A percentile compares a stretch with the other conserved stretches of the same genome.
Evolutionary conservation across 2,888 invertebrate genomes (phyloP).

Genomic region (Lasioglossum figueresi): DNA sequence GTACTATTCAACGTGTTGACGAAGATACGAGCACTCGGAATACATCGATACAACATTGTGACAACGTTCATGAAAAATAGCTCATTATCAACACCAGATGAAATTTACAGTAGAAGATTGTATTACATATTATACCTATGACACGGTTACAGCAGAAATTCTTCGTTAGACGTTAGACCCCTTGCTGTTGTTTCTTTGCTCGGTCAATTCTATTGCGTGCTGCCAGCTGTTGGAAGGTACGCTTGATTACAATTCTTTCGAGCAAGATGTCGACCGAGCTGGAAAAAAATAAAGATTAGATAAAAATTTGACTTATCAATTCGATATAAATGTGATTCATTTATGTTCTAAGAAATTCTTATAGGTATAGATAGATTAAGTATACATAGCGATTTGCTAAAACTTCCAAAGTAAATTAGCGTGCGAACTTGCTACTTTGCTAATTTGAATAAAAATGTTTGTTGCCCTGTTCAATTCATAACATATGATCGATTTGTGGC

Average conservation of each 20-base stretch:
- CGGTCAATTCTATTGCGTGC: constrained; percentile 37
- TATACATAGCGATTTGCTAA: no score
- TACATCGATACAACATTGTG: constrained; percentile 53
- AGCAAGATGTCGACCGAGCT: constrained; percentile 15
- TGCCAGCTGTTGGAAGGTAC: constrained; percentile 56
- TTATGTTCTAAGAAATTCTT: background rate
- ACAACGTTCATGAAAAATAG: constrained; percentile 28
- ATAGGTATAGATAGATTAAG: no score
- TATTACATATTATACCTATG: background rate
- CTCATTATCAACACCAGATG: background rate
- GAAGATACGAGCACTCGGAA: constrained; percentile 39
- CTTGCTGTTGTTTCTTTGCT: constrained; percentile 8
- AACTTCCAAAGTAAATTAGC: background rate
- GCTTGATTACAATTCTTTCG: constrained; percentile 23
- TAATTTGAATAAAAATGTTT: background rate
- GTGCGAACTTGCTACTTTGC: background rate
- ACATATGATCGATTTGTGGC: constrained; percentile 39
- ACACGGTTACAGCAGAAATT: constrained; percentile 27
- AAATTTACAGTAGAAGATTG: background rate
- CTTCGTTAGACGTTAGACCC: constrained; percentile 17
- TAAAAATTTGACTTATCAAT: background rate
- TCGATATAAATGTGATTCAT: background rate
- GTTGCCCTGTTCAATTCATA: constrained; percentile 30
- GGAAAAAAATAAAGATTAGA: background rate
- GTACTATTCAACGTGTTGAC: constrained; percentile 14